Conservation (phyloP, 2,113 vertebrate species). For the Microcebus murinus region DNA sequence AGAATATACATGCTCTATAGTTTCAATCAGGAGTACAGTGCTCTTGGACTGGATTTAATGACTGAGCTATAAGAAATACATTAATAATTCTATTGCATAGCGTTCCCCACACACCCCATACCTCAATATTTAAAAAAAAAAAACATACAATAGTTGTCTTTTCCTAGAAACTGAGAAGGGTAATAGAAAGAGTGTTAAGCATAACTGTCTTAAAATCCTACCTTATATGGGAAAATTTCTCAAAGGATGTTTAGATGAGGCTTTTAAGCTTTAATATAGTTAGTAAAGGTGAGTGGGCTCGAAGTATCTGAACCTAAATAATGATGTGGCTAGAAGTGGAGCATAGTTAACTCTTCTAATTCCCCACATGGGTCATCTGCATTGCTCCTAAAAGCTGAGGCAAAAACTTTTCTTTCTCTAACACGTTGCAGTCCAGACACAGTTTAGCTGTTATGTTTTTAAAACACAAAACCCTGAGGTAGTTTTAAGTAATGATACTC, state of each 20-base stretch:
- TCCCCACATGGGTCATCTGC: neutral
- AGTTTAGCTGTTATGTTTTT: neutral
- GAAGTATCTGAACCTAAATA: neutral
- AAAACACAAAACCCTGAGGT: neutral
- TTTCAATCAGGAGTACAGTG: conserved; percentile 5
- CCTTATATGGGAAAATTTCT: neutral
- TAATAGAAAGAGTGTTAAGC: neutral
- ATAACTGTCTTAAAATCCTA: neutral
- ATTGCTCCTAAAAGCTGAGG: neutral
- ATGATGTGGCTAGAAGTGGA: neutral
- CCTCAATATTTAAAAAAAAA: neutral
- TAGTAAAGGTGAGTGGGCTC: neutral
- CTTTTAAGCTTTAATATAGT: neutral
- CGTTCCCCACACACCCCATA: neutral
- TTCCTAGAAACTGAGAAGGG: neutral
- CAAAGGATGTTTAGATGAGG: neutral
- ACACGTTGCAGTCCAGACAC: neutral
- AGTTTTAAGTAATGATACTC: neutral
- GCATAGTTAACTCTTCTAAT: neutral
- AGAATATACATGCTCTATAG: neutral
- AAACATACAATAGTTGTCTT: neutral
- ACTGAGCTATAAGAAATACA: neutral
- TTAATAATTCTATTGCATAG: neutral
- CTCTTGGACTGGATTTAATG: neutral
- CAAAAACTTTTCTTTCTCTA: neutral